These are phyloP conservation scores for Dryobotodes eremita DNA, from an alignment of 2,888 invertebrate genomes.

Conservation along the genomic window DNA sequence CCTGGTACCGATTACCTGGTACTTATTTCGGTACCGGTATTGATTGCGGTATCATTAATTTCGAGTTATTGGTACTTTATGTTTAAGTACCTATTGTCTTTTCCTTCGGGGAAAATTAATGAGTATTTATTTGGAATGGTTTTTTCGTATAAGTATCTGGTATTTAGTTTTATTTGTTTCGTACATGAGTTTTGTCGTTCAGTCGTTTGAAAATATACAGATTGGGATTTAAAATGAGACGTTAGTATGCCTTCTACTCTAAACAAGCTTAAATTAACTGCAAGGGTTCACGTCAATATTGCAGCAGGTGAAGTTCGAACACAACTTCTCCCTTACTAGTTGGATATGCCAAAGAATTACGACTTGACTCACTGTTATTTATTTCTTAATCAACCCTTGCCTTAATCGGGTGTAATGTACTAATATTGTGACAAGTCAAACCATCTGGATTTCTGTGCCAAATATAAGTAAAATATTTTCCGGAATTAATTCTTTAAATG, in stretches of 20 bases:
- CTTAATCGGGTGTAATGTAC: too few species aligned
- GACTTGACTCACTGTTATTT: neutral
- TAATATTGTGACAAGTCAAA: too few species aligned
- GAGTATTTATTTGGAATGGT: neutral
- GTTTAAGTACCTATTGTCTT: neutral
- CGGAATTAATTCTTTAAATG: neutral
- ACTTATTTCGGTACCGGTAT: conserved; percentile 24
- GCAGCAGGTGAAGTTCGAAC: too few species aligned
- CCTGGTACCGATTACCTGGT: conserved; percentile 37
- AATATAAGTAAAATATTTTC: neutral
- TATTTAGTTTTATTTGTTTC: neutral
- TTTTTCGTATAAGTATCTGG: neutral
- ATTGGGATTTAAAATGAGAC: neutral
- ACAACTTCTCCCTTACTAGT: too few species aligned
- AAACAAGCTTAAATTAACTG: neutral
- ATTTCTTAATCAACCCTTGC: too few species aligned
- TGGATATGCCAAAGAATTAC: too few species aligned
- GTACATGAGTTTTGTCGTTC: neutral
- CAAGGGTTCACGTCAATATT: too few species aligned
- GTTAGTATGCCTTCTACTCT: neutral
- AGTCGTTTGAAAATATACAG: neutral
- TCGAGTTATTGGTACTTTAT: conserved; percentile 6
- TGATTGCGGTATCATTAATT: conserved; percentile 34
- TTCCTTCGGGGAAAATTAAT: neutral
- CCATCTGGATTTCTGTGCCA: too few species aligned